phyloP scores from a whole-genome alignment of 2,888 invertebrate species.

The Steinernema hermaphroditum region DNA sequence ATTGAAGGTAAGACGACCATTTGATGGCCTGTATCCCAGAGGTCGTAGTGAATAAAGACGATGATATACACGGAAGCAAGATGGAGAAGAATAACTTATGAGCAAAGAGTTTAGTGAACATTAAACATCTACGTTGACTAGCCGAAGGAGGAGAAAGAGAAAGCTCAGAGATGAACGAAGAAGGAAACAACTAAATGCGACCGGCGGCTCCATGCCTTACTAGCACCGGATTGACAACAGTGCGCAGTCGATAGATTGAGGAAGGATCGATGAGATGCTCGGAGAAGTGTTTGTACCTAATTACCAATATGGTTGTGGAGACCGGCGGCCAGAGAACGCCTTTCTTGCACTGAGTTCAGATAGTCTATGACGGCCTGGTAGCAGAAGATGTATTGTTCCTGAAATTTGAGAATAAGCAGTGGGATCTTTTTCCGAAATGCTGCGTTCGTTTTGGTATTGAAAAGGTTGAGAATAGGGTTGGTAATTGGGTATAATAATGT shows the following conservation, averaged over 20 bases:
- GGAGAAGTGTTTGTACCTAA: constrained; percentile 4
- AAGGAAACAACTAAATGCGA: background rate
- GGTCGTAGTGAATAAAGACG: background rate
- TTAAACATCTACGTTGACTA: constrained; percentile 11
- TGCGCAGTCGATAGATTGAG: background rate
- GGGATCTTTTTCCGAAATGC: background rate
- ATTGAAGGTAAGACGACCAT: background rate
- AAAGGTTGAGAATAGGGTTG: background rate
- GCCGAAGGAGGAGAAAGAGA: background rate
- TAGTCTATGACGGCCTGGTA: constrained; percentile 69
- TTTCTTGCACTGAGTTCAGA: constrained; percentile 43
- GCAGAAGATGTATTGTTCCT: constrained; percentile 70
- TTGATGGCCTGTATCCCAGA: background rate
- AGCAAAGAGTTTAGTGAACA: constrained; percentile 1
- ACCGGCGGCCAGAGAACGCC: constrained; percentile 24
- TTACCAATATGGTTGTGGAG: constrained; percentile 2
- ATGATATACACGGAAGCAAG: background rate
- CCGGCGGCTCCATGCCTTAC: background rate
- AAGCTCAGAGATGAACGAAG: constrained; percentile 15
- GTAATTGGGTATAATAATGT: no score
- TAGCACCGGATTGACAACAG: constrained; percentile 1
- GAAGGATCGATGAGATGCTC: constrained; percentile 19
- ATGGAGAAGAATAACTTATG: constrained; percentile 5
- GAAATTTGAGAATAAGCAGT: constrained; percentile 50
- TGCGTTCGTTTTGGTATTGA: background rate